phyloP scores from a whole-genome alignment of 2,113 vertebrate genomes.

The Eurypyga helias region DNA sequence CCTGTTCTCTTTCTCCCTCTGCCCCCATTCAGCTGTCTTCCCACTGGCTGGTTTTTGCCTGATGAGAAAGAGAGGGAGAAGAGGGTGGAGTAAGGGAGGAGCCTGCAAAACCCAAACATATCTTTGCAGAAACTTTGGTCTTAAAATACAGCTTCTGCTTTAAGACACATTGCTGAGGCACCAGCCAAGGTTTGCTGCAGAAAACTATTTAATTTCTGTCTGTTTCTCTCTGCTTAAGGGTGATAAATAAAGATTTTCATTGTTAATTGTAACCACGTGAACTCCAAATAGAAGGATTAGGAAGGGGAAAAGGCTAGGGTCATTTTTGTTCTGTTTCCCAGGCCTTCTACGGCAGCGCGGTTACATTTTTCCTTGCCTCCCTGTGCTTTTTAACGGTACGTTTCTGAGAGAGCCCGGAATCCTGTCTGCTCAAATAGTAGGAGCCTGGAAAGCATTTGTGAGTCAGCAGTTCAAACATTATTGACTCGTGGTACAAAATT shows the following conservation, averaged over 20 bases:
- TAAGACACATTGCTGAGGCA: neutral
- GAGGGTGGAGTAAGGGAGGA: neutral
- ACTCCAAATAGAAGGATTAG: neutral
- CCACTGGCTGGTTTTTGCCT: neutral
- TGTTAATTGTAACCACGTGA: constrained; percentile 50
- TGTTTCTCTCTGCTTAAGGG: neutral
- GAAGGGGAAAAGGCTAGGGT: neutral
- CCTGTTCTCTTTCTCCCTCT: neutral
- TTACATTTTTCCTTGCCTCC: neutral
- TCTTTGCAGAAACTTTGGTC: neutral
- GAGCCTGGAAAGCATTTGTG: constrained; percentile 33
- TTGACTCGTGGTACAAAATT: neutral
- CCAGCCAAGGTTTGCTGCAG: neutral
- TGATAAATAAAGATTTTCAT: constrained; percentile 38
- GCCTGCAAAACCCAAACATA: neutral
- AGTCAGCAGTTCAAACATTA: constrained; percentile 12
- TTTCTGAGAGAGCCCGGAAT: neutral
- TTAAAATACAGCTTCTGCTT: neutral
- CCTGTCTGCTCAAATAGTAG: neutral
- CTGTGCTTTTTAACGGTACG: neutral
- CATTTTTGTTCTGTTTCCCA: constrained; percentile 25
- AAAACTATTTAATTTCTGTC: neutral
- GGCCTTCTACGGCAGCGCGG: neutral
- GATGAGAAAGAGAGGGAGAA: neutral
- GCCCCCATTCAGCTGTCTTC: neutral